Base-by-base conservation (phyloP, 2,113 vertebrate species). In the Sorex fumeus region DNA sequence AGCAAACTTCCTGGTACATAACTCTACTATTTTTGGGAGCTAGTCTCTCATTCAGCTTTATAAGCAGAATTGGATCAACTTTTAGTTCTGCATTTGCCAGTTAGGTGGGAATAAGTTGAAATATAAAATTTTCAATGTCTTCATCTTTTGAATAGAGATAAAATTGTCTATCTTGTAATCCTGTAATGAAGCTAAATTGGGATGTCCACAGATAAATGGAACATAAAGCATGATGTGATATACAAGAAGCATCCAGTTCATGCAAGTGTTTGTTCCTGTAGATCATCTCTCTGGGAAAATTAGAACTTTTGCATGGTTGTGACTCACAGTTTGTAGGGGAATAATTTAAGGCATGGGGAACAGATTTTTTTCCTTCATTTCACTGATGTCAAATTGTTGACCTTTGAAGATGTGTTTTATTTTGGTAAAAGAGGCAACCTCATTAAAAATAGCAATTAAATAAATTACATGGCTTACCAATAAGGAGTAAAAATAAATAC, bases 361-460 rank as follows among this genome's bases (percentile, higher is more conserved):
- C 8, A 69, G 16, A 90, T 30, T 77, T 45, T 28, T 8, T 21
- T 11, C 0, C 11, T 34, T 87, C 71, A 75, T 66, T 45, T 85
- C 43, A 70, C 36, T 57, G 9, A 79, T 60, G 74, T 47, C 6
- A 87, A 71, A 57, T n/a, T 57, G 91, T 91, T 57, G 25, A 70
- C 75, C 81, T 28, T 83, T 71, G 10, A 87, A 30, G 80, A 91
- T 23, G 28, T 1, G 19, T 91, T 88, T 32, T 11, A 36, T 75
- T 86, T 75, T 79, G 74, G 8, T 79, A 60, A 83, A 70, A 16
- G 78, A 16, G 8, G 27, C 21, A 70, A 74, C 23, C 13, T 21
- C n/a, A 88, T 13, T 79, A 75, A 70, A 95, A 40, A 15, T 12
- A 85, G n/a, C 23, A 84, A 86, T 40, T 40, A 66, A 76, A 67